These are phyloP conservation scores for Panagrolaimus sp. DNA, from an alignment of 1,140 invertebrate genomes.

Conservation along the genomic window DNA sequence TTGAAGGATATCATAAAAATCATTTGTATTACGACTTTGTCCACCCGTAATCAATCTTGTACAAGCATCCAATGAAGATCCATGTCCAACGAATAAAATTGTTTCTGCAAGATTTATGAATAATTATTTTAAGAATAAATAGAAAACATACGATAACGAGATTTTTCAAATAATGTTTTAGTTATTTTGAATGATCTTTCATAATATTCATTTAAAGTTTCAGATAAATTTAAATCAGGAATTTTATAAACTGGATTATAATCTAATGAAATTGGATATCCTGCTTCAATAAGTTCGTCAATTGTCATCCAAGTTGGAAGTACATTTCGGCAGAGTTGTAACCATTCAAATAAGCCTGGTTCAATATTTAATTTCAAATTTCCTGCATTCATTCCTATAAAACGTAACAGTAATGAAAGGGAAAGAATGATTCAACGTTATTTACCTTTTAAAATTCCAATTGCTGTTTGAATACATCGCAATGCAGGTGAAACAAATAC, in stretches of 20 bases:
- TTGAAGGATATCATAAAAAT: constrained; percentile 15
- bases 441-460: constrained; percentile 24
- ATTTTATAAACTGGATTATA: constrained; percentile 1
- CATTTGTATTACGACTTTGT: constrained; percentile 5
- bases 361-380: constrained; percentile 17
- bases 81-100: constrained; percentile 12
- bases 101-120: constrained; percentile 5
- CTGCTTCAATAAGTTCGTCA: constrained; percentile 12
- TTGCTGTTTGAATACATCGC: constrained; percentile 22
- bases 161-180: constrained; percentile 3
- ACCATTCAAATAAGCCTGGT: constrained; percentile 24
- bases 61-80: constrained; percentile 11
- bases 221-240: neutral
- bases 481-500: constrained; percentile 19
- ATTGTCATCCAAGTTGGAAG: constrained; percentile 11
- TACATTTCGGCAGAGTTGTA: neutral
- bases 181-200: constrained; percentile 9
- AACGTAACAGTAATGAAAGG: neutral
- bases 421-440: neutral
- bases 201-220: constrained; percentile 13
- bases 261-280: constrained; percentile 7
- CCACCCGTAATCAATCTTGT: constrained; percentile 7
- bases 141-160: neutral
- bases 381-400: constrained; percentile 11
- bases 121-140: neutral